Base-by-base conservation (phyloP, 1,140 invertebrate species). In the Habropoda laboriosa region DNA sequence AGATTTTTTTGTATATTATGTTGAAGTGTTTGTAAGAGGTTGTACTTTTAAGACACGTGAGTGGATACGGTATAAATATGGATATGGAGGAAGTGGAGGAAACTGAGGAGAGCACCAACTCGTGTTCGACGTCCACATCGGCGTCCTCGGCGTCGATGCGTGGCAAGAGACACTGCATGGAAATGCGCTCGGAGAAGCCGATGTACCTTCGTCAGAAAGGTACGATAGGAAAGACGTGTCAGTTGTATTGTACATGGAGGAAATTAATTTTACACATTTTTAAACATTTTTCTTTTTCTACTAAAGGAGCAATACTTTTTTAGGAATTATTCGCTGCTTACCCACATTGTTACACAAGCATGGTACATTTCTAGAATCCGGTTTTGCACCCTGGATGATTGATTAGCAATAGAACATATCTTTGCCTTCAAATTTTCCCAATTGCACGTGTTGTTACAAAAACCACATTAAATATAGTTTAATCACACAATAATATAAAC, bases 121-220 rank as follows among this genome's bases (percentile, higher is more conserved):
- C 74, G 18, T 61, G 49, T n/a, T 55, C 71, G 0, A 40, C 40
- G 5, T 27, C 71, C 38, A 12, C 53, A 7, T 53, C 55, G 2
- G 30, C 53, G 16, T 61, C 75, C 2, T 49, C 51, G 8, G 61
- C 79, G 18, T 42, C 60, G 32, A 63, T 47, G 13, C 68, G 78
- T 18, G 75, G 72, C 45, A 85, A 82, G 38, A 76, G 58, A 60
- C 84, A 76, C 47, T 86, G 84, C 42, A 80, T 68, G 13, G 89
- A 89, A 57, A 74, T 87, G 63, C 78, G 71, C 13, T 82, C 80
- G 21, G 87, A 89, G 66, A 90, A 89, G 49, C 89, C 89, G 0
- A 83, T 80, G 38, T 90, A 90, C 79, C 86, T 88, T 67, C 85
- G 89, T 10, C 88, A 90, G 38, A 87, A 79, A 90, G 89, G 89